A percentile compares a stretch with the other conserved stretches of the same genome.
These are phyloP conservation scores for Drosophila lowei DNA, from an alignment of 1,140 invertebrate species.

Conservation along the genomic window DNA sequence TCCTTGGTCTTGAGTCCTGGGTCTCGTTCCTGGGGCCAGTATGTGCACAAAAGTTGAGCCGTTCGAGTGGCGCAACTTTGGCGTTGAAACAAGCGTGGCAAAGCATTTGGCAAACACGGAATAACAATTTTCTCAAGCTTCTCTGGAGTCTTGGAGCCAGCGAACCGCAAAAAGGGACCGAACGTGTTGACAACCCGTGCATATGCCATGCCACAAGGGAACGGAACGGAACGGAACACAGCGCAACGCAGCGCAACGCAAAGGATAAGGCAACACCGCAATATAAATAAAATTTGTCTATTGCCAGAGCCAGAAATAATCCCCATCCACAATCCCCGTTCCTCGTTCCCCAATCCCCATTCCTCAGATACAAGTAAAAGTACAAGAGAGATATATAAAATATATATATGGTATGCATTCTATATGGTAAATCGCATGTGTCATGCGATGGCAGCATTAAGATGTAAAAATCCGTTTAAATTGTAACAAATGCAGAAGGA, in stretches of 20 bases:
- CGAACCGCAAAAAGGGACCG: constrained; percentile 31
- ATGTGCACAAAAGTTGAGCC: constrained; percentile 43
- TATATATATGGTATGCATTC: constrained; percentile 28
- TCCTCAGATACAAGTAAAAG: too few relatives aligned
- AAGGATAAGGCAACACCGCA: constrained; percentile 36
- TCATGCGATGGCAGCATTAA: constrained; percentile 51
- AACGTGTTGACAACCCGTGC: constrained; percentile 66
- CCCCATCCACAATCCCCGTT: constrained; percentile 15
- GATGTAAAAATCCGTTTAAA: constrained; percentile 73
- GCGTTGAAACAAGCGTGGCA: constrained; percentile 67
- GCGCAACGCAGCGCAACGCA: constrained; percentile 1
- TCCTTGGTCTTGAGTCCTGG: constrained; percentile 9
- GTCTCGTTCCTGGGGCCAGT: constrained; percentile 7
- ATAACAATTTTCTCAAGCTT: constrained; percentile 68
- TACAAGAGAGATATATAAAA: not conserved
- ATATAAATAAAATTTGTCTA: constrained; percentile 76
- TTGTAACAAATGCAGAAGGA: constrained; percentile 54
- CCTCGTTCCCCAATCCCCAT: too few relatives aligned
- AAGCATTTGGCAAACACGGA: constrained; percentile 77
- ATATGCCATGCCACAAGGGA: constrained; percentile 39
- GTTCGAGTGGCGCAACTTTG: constrained; percentile 16
- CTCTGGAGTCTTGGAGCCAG: constrained; percentile 39
- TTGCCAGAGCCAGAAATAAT: constrained; percentile 64
- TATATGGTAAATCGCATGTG: constrained; percentile 55
- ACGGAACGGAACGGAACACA: not conserved